Evolutionary conservation across 2,113 vertebrate species (phyloP).

Genomic region (Cebidichthys violaceus): DNA sequence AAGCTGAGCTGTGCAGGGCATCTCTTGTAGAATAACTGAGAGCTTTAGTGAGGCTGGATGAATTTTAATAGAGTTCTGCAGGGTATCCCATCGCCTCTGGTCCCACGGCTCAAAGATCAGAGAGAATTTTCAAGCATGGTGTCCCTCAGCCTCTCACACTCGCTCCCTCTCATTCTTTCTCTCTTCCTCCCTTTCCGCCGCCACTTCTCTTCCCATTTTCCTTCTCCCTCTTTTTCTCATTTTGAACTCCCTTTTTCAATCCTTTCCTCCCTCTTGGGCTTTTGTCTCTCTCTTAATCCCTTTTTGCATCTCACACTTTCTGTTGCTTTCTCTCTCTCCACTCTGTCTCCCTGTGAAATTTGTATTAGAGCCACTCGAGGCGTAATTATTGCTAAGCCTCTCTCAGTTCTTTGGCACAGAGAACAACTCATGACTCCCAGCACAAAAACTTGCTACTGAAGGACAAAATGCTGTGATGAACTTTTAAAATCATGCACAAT

Average conservation of each 20-base stretch:
- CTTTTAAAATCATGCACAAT: constrained; percentile 63
- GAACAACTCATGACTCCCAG: constrained; percentile 70
- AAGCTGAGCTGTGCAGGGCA: constrained; percentile 56
- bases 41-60: constrained; percentile 72
- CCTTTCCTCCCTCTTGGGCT: constrained; percentile 61
- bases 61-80: constrained; percentile 82
- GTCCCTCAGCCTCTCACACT: constrained; percentile 70
- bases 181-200: constrained; percentile 22
- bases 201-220: constrained; percentile 39
- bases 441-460: constrained; percentile 65
- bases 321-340: constrained; percentile 49
- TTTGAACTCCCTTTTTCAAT: constrained; percentile 53
- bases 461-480: constrained; percentile 70
- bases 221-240: constrained; percentile 46
- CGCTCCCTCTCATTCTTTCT: constrained; percentile 34
- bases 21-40: constrained; percentile 77
- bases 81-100: constrained; percentile 78
- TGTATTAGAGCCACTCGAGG: constrained; percentile 77
- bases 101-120: constrained; percentile 79
- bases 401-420: constrained; percentile 62
- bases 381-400: constrained; percentile 76
- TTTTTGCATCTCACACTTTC: constrained; percentile 67
- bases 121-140: constrained; percentile 79
- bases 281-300: constrained; percentile 74
- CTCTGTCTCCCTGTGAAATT: constrained; percentile 72